phyloP scores from a whole-genome alignment of 1,140 invertebrate species.

The Steinernema feltiae region DNA sequence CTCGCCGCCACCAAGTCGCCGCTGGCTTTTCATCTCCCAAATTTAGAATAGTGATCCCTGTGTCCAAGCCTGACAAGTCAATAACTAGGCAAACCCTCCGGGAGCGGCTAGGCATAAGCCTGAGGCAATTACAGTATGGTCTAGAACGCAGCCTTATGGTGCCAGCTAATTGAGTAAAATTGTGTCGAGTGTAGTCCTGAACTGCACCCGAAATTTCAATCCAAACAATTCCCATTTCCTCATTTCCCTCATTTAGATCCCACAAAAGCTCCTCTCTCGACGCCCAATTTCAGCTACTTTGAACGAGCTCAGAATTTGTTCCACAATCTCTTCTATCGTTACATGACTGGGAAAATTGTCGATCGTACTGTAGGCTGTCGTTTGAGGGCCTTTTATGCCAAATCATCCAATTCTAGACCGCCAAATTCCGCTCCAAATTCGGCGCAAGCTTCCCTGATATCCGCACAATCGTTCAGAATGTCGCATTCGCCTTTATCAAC shows the following conservation, averaged over 20 bases:
- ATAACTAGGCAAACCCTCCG: too few relatives aligned
- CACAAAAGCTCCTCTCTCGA: neutral
- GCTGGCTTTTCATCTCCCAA: too few relatives aligned
- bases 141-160: too few relatives aligned
- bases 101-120: too few relatives aligned
- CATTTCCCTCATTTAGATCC: slow-evolving; percentile 13
- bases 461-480: neutral
- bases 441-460: neutral
- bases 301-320: neutral
- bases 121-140: too few relatives aligned
- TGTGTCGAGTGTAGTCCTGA: too few relatives aligned
- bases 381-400: slow-evolving; percentile 10
- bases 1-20: too few relatives aligned
- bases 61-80: too few relatives aligned
- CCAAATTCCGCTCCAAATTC: slow-evolving; percentile 4
- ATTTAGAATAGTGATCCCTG: too few relatives aligned
- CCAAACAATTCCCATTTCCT: too few relatives aligned
- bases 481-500: neutral
- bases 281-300: neutral
- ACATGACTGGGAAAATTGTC: slow-evolving; percentile 12
- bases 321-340: neutral
- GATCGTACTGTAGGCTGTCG: neutral
- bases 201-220: too few relatives aligned
- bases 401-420: neutral
- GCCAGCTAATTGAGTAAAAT: too few relatives aligned